phyloP scores from a whole-genome alignment of 2,797 vertebrate species.

The Mormyrops boulengeri region DNA sequence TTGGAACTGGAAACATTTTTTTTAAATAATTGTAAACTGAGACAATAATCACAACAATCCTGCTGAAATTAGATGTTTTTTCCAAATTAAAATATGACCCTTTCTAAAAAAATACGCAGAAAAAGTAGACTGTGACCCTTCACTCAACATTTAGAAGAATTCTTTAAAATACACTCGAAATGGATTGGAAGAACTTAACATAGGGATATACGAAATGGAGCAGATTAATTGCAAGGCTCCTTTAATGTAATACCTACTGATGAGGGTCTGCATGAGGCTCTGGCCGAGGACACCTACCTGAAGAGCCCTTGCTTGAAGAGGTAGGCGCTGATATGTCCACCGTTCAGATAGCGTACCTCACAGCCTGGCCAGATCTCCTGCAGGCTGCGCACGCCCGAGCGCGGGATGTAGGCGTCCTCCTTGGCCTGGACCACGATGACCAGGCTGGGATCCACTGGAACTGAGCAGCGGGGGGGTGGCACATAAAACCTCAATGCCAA shows the following conservation, averaged over 20 bases:
- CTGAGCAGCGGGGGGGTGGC: constrained; percentile 49
- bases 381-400: constrained; percentile 85
- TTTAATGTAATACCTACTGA: neutral
- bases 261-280: neutral
- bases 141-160: neutral
- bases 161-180: neutral
- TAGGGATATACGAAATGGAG: neutral
- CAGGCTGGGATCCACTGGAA: constrained; percentile 89
- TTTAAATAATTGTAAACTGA: neutral
- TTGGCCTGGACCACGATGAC: constrained; percentile 92
- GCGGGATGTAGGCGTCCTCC: constrained; percentile 90
- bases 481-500: neutral
- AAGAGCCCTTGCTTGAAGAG: constrained; percentile 95
- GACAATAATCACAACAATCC: neutral
- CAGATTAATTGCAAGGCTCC: neutral
- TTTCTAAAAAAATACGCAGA: neutral
- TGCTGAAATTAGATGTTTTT: neutral
- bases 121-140: neutral
- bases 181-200: neutral
- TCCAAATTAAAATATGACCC: neutral
- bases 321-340: constrained; percentile 92
- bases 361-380: constrained; percentile 96
- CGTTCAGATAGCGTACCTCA: constrained; percentile 86
- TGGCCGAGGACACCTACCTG: constrained; percentile 59
- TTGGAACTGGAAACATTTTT: neutral